Evolutionary conservation across 2,113 vertebrate species (phyloP), one percentile per base, ranked within the genome.

Genomic region (Mormyrus lacerda): DNA sequence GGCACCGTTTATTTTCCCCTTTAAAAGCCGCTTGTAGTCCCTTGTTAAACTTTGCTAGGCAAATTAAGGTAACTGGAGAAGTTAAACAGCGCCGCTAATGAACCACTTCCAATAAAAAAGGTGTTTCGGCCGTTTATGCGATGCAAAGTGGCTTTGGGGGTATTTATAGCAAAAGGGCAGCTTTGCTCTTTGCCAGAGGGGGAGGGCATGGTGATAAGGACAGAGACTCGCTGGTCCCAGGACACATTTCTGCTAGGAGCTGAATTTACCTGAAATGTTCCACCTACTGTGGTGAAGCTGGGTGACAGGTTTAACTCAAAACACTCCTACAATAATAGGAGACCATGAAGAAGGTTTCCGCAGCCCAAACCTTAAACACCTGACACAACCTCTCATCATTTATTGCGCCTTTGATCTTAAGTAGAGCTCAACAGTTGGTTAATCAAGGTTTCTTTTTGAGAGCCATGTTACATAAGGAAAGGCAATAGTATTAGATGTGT

Each of bases 381-480:
- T 51, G 2, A 27, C 55, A 65, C 47, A 27, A 9, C 87, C 27
- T n/a, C 47, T 27, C n/a, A 31, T 50, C 5, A 19, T 84, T 47
- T 85, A 48, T 65, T 85, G 24, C 24, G 10, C n/a, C n/a, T 83
- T 24, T n/a, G 45, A 73, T 90, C 82, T 87, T 87, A 87, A 87
- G 76, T 65, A 55, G 55, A 21, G 13, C 31, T 11, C n/a, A 73
- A 86, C 85, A 88, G 55, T 89, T 88, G 84, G 31, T 55, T 87
- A 76, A 83, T 91, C 87, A 91, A 82, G 84, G 73, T 90, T 51
- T 88, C 87, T 88, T 50, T 87, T 84, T 89, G 89, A 73, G n/a
- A n/a, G 79, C 84, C 24, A 11, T 45, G 55, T 89, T 61, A 35
- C 44, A 85, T 73, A 86, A 87, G 83, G 85, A 45, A 58, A 10